phyloP scores from a whole-genome alignment of 92 coral and sea anemone genomes.

The Phenganax stokvisi region DNA sequence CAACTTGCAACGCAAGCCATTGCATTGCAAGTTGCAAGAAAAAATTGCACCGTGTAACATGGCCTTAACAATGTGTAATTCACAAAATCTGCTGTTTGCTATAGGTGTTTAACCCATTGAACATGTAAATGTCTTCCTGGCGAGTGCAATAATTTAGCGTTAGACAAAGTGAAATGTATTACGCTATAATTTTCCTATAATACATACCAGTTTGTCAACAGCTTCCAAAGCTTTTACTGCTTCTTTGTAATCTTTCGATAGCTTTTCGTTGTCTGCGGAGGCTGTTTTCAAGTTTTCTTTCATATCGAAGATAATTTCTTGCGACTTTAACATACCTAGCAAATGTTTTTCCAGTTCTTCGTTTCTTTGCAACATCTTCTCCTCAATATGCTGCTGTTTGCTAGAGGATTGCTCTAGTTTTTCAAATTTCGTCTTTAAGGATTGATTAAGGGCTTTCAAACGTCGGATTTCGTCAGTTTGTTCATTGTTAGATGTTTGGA shows the following conservation, averaged over 20 bases:
- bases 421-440: constrained; percentile 21
- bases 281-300: constrained; percentile 74
- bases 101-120: too few relatives aligned
- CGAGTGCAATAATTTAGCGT: too few relatives aligned
- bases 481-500: constrained; percentile 47
- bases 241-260: constrained; percentile 77
- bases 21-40: too few relatives aligned
- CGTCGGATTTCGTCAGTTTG: constrained; percentile 49
- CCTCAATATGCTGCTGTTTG: constrained; percentile 21
- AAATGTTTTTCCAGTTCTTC: constrained; percentile 35
- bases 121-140: too few relatives aligned
- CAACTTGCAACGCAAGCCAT: too few relatives aligned
- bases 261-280: constrained; percentile 63
- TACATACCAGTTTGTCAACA: constrained; percentile 92
- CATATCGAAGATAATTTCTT: constrained; percentile 71
- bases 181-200: not conserved
- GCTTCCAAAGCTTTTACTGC: constrained; percentile 98
- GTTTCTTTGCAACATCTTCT: constrained; percentile 30
- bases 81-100: too few relatives aligned
- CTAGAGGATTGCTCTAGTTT: constrained; percentile 18
- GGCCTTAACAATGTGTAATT: too few relatives aligned
- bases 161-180: not conserved
- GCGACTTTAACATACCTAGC: constrained; percentile 39
- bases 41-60: too few relatives aligned
- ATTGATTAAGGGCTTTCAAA: constrained; percentile 4